Conservation (phyloP, 2,888 invertebrate genomes). For the Eupeodes luniger region DNA sequence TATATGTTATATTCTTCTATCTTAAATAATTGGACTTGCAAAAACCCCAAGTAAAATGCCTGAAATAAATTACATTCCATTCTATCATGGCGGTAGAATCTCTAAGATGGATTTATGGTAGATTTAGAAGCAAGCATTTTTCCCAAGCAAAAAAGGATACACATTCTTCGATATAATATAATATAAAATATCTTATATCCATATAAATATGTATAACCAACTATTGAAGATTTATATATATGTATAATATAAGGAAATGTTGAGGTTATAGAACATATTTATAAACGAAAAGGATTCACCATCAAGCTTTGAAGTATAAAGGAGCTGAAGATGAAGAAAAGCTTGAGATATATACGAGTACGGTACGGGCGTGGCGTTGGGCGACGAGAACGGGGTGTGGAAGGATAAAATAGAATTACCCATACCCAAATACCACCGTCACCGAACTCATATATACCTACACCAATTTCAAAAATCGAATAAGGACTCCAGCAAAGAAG, state of each 20-base stretch:
- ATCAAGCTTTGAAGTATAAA: constrained; percentile 41
- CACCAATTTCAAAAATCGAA: constrained; percentile 46
- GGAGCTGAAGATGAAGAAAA: constrained; percentile 1
- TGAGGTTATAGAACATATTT: constrained; percentile 68
- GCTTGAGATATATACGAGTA: constrained; percentile 23
- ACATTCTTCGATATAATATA: constrained; percentile 25
- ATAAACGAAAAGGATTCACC: constrained; percentile 69
- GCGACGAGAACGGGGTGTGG: no score
- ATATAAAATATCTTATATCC: neutral
- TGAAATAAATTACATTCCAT: constrained; percentile 71
- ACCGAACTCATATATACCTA: neutral
- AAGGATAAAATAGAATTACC: constrained; percentile 53
- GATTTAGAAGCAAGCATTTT: constrained; percentile 44
- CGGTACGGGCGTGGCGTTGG: no score
- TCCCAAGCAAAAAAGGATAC: constrained; percentile 18
- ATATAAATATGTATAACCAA: neutral
- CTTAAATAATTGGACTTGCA: constrained; percentile 42
- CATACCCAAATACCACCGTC: neutral
- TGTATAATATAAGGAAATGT: constrained; percentile 26
- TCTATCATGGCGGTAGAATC: constrained; percentile 67
- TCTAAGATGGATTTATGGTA: constrained; percentile 69
- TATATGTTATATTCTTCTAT: neutral
- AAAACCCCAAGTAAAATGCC: constrained; percentile 59
- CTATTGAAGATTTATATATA: constrained; percentile 11
- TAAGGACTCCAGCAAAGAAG: constrained; percentile 19